Percentiles rank a stretch among this genome's conserved stretches.
phyloP scores from a whole-genome alignment of 1,140 invertebrate species.

The Gryon sp. region DNA sequence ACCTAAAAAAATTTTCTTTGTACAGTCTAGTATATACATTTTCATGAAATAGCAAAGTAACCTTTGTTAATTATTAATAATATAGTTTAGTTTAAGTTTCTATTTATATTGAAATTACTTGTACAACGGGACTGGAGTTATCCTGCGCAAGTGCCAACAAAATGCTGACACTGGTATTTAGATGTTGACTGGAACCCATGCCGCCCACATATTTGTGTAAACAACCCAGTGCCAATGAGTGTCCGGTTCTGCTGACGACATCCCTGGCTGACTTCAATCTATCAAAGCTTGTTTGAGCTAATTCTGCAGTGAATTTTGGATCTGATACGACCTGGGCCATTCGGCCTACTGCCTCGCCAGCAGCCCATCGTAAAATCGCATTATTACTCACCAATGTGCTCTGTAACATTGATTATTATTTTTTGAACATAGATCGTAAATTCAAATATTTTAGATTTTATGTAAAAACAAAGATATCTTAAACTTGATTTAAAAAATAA shows the following conservation, averaged over 20 bases:
- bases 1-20: slow-evolving; percentile 85
- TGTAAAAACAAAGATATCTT: too few relatives aligned
- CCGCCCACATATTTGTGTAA: slow-evolving; percentile 94
- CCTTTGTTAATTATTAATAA: too few relatives aligned
- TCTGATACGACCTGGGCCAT: slow-evolving; percentile 93
- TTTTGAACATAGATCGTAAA: background rate
- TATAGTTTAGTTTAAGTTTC: too few relatives aligned
- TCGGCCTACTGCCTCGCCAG: slow-evolving; percentile 92
- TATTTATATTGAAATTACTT: slow-evolving; percentile 80
- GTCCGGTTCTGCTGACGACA: slow-evolving; percentile 93
- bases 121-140: slow-evolving; percentile 91
- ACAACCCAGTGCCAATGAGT: slow-evolving; percentile 95
- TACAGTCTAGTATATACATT: too few relatives aligned
- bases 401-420: slow-evolving; percentile 69
- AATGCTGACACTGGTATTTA: slow-evolving; percentile 96
- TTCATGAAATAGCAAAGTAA: too few relatives aligned
- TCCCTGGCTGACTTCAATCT: slow-evolving; percentile 92
- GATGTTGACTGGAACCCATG: slow-evolving; percentile 94
- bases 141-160: slow-evolving; percentile 96
- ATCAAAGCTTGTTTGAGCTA: slow-evolving; percentile 95
- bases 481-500: too few relatives aligned
- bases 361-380: slow-evolving; percentile 91
- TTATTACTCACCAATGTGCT: slow-evolving; percentile 90
- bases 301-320: slow-evolving; percentile 92
- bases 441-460: too few relatives aligned